Base-by-base conservation (phyloP, 2,888 invertebrate species). In the Megastigmus dorsalis region DNA sequence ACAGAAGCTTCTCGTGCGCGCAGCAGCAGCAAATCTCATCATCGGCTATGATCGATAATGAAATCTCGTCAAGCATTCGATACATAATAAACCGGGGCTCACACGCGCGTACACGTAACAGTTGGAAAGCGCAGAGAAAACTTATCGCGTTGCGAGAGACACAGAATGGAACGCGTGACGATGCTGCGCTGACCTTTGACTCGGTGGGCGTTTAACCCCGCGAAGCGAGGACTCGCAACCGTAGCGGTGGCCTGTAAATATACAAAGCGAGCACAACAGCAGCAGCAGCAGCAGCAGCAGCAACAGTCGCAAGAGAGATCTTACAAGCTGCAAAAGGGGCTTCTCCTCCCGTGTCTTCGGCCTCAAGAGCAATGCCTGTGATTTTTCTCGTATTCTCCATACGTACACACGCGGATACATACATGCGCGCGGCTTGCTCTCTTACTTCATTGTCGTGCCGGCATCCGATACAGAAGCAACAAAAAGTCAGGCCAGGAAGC, bases 141-240 rank as follows among this genome's bases (percentile, higher is more conserved):
- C 18, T 15, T 54, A 52, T 26, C 20, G 1, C 26, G 38, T 13
- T 15, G 45, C 18, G 20, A 10, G 45, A 41, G 43, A 13, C 67
- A 36, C 30, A 26, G 3, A 28, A n/a, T n/a, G n/a, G n/a, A n/a
- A n/a, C 7, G 41, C 48, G 41, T 1, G 33, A 18, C 30, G 18
- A 63, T 62, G 52, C 72, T 38, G 71, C 72, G n/a, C 74, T 78
- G 77, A 78, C 79, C 80, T 77, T 75, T 45, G 74, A 75, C 76
- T 77, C 71, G n/a, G 77, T 78, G 78, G 77, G 77, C 77, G 74
- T 78, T 78, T 79, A 78, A 78, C 77, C 78, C 66, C 74, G 77
- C 74, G 5, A 13, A 33, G 43, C n/a, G n/a, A n/a, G n/a, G n/a
- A n/a, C n/a, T n/a, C n/a, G n/a, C n/a, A n/a, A n/a, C n/a, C n/a